A percentile compares a stretch with the other conserved stretches of the same genome.
These are phyloP conservation scores for Vulpes vulpes DNA, from an alignment of 2,113 vertebrate genomes.

Conservation along the genomic window DNA sequence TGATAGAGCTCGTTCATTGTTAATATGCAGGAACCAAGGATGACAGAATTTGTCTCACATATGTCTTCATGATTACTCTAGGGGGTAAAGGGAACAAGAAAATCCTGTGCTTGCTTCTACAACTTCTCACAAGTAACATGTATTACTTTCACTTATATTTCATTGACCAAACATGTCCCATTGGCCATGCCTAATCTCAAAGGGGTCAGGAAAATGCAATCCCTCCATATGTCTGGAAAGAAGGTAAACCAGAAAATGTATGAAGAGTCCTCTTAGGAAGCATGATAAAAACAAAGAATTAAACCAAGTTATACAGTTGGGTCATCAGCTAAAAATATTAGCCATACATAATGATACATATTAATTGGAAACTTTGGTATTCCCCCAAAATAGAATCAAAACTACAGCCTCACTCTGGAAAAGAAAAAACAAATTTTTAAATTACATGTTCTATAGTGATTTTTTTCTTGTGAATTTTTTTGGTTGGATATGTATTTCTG, in stretches of 20 bases:
- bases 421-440: conserved; percentile 43
- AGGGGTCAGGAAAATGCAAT: not conserved
- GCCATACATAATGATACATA: not conserved
- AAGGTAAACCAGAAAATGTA: not conserved
- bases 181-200: not conserved
- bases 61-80: not conserved
- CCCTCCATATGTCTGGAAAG: not conserved
- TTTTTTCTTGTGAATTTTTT: not conserved
- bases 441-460: not conserved
- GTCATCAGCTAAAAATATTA: conserved; percentile 65
- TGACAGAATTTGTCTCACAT: rapidly evolving
- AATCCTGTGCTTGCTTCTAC: not conserved
- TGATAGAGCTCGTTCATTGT: not conserved
- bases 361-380: not conserved
- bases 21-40: not conserved
- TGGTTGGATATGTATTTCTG: conserved; percentile 27
- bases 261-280: not conserved
- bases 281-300: conserved; percentile 44
- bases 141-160: not conserved
- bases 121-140: not conserved
- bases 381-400: conserved; percentile 8
- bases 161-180: not conserved
- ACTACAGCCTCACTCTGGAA: not conserved
- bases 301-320: not conserved
- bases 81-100: rapidly evolving